Evolutionary conservation across 1,140 invertebrate genomes (phyloP), one percentile per base, ranked within the genome.

Genomic region (Drosophila baimaii): DNA sequence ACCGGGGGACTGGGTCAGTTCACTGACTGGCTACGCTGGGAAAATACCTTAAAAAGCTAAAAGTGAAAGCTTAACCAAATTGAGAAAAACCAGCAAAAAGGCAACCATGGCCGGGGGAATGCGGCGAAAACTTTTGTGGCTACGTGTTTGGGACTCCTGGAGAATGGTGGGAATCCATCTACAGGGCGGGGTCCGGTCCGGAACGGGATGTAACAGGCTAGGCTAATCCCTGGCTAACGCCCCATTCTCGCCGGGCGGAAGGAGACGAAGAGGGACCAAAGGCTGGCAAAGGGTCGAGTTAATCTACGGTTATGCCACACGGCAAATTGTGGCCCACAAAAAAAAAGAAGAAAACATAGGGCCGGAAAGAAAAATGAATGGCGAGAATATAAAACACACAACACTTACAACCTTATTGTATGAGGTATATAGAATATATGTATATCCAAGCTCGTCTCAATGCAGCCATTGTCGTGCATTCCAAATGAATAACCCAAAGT

Each of bases 231-330:
- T 41, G 39, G 51, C 66, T 63, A 70, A 62, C 59, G 59, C 39
- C 68, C 37, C 35, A 7, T 25, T 43, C 41, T 1, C 15, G 9
- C 47, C n/a, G 25, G 15, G 17, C 31, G 19, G 10, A 27, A 17
- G 15, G 5, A 1, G 6, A 27, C n/a, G 43, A 15, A 19, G 33
- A 33, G 52, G 54, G 57, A 23, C 29, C 39, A 65, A 68, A 58
- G 79, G 51, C 65, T 76, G 66, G 61, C 55, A 84, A 74, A 73
- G 80, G 81, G 81, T 85, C 68, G 77, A 81, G 58, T 85, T 84
- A 81, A 84, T 84, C 81, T 74, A 70, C 58, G 81, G 49, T 21
- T 69, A 55, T 71, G 69, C 66, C 59, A 54, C 59, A 68, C 56
- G 27, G 27, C 69, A 59, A 73, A 79, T 72, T 72, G 47, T 58